Evolutionary conservation across 2,797 vertebrate genomes (phyloP).

Genomic region (Alca torda): DNA sequence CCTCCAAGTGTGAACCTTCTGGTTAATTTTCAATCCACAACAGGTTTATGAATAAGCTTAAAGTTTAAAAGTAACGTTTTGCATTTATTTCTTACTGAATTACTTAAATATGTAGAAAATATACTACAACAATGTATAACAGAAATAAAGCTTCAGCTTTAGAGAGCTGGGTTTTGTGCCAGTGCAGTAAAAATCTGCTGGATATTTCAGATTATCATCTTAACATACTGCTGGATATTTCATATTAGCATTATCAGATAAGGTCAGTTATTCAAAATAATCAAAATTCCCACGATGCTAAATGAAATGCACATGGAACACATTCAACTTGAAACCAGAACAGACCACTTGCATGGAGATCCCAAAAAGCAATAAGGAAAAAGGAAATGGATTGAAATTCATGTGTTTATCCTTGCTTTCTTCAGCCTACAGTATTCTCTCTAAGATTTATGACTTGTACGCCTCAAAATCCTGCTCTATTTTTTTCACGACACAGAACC

Average conservation of each 20-base stretch:
- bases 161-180: neutral
- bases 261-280: neutral
- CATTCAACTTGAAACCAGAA: neutral
- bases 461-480: neutral
- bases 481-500: neutral
- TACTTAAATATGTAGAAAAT: neutral
- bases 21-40: neutral
- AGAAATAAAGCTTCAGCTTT: neutral
- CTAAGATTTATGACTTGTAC: neutral
- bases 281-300: neutral
- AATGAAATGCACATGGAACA: neutral
- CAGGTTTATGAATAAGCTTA: neutral
- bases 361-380: neutral
- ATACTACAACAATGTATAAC: neutral
- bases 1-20: neutral
- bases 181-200: neutral
- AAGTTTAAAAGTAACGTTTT: neutral
- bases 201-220: neutral
- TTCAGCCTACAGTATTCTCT: neutral
- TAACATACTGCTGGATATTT: neutral
- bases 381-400: neutral
- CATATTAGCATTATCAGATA: neutral
- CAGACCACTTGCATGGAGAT: neutral
- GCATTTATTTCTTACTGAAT: neutral
- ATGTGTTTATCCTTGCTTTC: neutral